These are phyloP conservation scores for Actinernus sp. DNA, from an alignment of 92 coral and sea anemone genomes.

Conservation along the genomic window DNA sequence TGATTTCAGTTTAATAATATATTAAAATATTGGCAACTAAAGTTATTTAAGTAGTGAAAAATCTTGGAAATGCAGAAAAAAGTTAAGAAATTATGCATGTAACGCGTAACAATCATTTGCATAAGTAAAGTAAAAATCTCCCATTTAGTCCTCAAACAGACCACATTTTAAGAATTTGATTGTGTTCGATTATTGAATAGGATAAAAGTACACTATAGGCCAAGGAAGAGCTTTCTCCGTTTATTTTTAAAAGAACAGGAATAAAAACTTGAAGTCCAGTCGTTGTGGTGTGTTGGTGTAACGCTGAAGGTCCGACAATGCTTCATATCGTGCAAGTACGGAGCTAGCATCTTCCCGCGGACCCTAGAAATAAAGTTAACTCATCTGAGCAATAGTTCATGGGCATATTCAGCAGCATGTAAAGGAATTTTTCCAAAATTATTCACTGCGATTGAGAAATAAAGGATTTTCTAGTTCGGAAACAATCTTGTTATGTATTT, in stretches of 20 bases:
- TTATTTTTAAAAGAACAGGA: slow-evolving; percentile 1
- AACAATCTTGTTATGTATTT: slow-evolving; percentile 4
- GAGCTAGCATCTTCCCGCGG: neutral
- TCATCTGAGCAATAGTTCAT: neutral
- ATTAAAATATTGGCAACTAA: too few relatives aligned
- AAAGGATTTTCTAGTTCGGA: slow-evolving; percentile 14
- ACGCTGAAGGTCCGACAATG: slow-evolving; percentile 1
- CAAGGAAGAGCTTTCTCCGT: too few relatives aligned
- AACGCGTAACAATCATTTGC: too few relatives aligned
- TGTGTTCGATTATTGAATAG: too few relatives aligned
- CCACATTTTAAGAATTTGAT: too few relatives aligned
- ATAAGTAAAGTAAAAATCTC: too few relatives aligned
- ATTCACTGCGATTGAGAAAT: neutral
- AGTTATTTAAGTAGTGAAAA: too few relatives aligned
- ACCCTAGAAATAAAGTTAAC: neutral
- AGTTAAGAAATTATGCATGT: too few relatives aligned
- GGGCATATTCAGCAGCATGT: neutral
- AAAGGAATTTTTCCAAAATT: neutral
- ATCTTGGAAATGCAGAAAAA: too few relatives aligned
- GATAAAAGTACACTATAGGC: too few relatives aligned
- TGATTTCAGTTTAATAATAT: too few relatives aligned
- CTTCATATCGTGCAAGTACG: neutral
- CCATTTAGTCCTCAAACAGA: too few relatives aligned
- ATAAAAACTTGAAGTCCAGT: neutral
- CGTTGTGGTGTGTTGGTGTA: neutral